Base-by-base conservation (phyloP, 2,113 vertebrate genomes). In the Chelonoidis abingdonii region DNA sequence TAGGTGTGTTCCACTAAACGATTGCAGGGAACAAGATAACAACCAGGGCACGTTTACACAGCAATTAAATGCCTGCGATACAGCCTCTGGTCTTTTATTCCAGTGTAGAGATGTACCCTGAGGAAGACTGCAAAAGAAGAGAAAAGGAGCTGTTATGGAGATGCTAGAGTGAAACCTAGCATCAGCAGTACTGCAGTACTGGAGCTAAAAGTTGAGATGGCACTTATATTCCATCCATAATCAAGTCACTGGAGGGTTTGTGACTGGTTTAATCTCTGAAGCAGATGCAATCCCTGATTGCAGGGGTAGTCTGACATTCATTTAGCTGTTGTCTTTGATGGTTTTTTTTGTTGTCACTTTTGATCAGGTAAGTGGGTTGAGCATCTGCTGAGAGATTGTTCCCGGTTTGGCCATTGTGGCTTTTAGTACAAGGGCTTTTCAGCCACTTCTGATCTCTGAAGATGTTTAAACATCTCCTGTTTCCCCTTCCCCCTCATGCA, bases 371-470 rank as follows among this genome's bases (percentile, higher is more conserved):
- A 80, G 50, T 93, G 25, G 50, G 0, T 56, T 47, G 87, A 81
- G 52, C 47, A 47, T 49, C 89, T 94, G 65, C 2, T 41, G 44
- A 44, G 89, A 52, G 65, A 22, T 29, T 50, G 22, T 25, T 11
- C 13, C 59, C 83, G 4, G 0, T n/a, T 53, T 84, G 53, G 27
- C 22, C 1, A 0, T 47, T 11, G 56, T 80, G 56, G 62, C 69
- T 89, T 84, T 80, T 88, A 52, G 80, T 90, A 14, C 57, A 44
- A 89, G 89, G 83, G 13, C 49, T 2, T 90, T 94, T 94, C 21
- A 92, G 0, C 27, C 59, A 56, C 29, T 84, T 50, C 85, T 59
- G 27, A 79, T 82, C 44, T 83, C 89, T 38, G 88, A 92, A 65
- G 50, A 50, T 12, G 52, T 44, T 62, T 84, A 57, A 89, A 86